Evolutionary conservation across 2,888 invertebrate species (phyloP).

Genomic region (Allygus modestus): DNA sequence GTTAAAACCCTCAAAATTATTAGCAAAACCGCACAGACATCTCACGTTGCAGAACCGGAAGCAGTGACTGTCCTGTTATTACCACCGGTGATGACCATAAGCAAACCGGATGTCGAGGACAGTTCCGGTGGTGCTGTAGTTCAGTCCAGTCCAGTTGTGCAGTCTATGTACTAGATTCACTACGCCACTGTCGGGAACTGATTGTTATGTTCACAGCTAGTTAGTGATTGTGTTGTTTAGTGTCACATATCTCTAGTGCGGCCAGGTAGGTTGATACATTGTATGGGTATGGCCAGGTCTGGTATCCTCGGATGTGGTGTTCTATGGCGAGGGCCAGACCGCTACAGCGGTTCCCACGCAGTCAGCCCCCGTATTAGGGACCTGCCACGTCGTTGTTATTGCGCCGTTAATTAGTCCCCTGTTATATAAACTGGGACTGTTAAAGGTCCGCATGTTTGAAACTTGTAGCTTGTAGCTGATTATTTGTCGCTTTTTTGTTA

Average conservation of each 20-base stretch:
- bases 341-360: neutral
- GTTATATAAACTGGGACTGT: neutral
- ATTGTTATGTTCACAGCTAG: too few relatives aligned
- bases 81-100: neutral
- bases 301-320: too few relatives aligned
- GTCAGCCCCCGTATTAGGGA: neutral
- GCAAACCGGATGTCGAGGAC: neutral
- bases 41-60: neutral
- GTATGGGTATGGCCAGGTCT: neutral
- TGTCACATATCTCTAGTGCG: neutral
- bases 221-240: neutral
- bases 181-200: too few relatives aligned
- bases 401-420: neutral
- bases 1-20: too few relatives aligned
- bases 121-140: slow-evolving; percentile 1
- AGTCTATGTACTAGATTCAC: too few relatives aligned
- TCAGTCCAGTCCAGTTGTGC: neutral
- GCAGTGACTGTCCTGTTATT: neutral
- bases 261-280: too few relatives aligned
- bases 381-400: neutral
- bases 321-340: too few relatives aligned
- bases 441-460: neutral
- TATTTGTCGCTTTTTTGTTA: neutral
- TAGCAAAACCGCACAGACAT: neutral
- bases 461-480: neutral